These are phyloP conservation scores for Diorhabda elongata DNA, from an alignment of 1,140 invertebrate species.

Conservation along the genomic window DNA sequence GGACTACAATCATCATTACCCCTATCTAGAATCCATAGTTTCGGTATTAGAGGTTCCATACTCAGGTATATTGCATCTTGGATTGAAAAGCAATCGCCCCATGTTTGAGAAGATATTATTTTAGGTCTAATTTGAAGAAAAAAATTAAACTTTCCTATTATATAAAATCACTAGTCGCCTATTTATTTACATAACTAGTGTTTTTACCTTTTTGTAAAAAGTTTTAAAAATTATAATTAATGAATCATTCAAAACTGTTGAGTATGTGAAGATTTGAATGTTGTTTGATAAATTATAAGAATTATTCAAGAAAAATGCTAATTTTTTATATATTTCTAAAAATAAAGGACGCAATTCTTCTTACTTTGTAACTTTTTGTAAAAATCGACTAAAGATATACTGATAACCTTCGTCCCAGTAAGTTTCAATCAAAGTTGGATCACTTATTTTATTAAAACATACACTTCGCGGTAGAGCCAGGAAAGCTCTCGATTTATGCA, in stretches of 20 bases:
- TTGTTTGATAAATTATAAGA: neutral
- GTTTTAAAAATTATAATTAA: neutral
- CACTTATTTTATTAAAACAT: slow-evolving; percentile 32
- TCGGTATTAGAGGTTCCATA: slow-evolving; percentile 28
- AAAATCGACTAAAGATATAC: slow-evolving; percentile 17
- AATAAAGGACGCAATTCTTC: neutral
- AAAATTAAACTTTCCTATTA: neutral
- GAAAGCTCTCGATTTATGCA: slow-evolving; percentile 37
- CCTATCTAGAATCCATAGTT: slow-evolving; percentile 40
- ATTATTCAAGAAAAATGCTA: neutral
- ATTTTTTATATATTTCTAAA: neutral
- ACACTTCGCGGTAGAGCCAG: slow-evolving; percentile 33
- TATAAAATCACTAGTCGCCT: neutral
- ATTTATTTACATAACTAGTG: neutral
- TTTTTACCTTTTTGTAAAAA: slow-evolving; percentile 8
- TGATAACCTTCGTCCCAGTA: slow-evolving; percentile 27
- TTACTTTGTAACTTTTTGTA: slow-evolving; percentile 10
- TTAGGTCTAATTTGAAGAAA: slow-evolving; percentile 12
- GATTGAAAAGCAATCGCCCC: slow-evolving; percentile 33
- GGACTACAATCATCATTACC: slow-evolving; percentile 32
- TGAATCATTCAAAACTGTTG: neutral
- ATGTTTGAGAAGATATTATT: slow-evolving; percentile 30
- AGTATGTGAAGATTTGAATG: neutral
- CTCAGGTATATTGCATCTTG: slow-evolving; percentile 36
- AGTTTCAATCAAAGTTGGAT: slow-evolving; percentile 37